phyloP scores from a whole-genome alignment of 2,113 vertebrate genomes.

The Xiphophorus hellerii region DNA sequence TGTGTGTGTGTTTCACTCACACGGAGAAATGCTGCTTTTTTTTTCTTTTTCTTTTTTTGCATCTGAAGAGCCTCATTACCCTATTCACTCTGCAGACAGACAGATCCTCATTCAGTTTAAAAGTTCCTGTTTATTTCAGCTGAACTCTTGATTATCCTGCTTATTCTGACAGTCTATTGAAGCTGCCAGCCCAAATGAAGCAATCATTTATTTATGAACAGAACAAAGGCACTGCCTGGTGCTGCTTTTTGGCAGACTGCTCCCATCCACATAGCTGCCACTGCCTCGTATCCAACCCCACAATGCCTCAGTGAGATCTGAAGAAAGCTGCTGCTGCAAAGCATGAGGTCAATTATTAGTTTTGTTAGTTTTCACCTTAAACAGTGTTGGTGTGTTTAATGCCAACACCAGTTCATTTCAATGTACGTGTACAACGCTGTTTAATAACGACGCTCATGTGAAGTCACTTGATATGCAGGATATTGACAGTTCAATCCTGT shows the following conservation, averaged over 20 bases:
- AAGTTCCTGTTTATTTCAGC: constrained; percentile 69
- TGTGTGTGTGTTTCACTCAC: constrained; percentile 1
- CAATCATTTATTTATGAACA: constrained; percentile 73
- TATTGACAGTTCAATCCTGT: neutral
- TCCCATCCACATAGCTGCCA: constrained; percentile 62
- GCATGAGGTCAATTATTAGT: constrained; percentile 8
- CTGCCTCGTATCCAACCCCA: constrained; percentile 52
- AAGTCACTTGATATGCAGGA: neutral
- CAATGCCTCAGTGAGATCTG: constrained; percentile 57
- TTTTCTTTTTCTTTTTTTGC: neutral
- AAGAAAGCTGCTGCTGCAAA: constrained; percentile 33
- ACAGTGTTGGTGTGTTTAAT: neutral
- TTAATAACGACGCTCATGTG: neutral
- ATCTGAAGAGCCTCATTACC: constrained; percentile 63
- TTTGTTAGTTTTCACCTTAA: neutral
- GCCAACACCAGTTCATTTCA: neutral
- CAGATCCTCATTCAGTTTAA: constrained; percentile 69
- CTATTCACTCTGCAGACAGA: constrained; percentile 61
- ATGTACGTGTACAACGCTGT: neutral
- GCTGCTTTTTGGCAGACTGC: constrained; percentile 67
- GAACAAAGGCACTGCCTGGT: constrained; percentile 72
- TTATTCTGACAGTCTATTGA: constrained; percentile 68
- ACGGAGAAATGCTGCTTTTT: neutral
- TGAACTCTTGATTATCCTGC: constrained; percentile 72
- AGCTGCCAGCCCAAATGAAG: constrained; percentile 67